These are phyloP conservation scores for Semicossyphus pulcher DNA, from an alignment of 2,113 vertebrate genomes.

Conservation along the genomic window DNA sequence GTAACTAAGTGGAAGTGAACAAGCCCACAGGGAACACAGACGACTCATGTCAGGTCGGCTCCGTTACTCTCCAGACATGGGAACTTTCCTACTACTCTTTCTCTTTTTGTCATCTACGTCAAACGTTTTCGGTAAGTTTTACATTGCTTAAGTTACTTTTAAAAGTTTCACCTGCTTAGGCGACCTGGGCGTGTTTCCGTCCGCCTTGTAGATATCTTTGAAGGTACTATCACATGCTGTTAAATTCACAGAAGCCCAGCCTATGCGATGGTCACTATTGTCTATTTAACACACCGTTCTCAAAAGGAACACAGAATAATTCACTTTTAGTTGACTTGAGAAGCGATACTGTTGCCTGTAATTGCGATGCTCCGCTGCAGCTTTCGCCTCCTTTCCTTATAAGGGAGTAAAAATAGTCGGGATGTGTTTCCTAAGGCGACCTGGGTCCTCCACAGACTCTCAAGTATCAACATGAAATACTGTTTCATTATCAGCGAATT, in stretches of 20 bases:
- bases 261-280: background rate
- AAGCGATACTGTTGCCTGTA: background rate
- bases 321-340: background rate
- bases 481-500: too few species aligned
- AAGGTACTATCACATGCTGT: too few species aligned
- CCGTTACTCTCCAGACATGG: conserved; percentile 57
- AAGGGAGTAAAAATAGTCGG: conserved; percentile 63
- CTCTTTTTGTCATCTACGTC: conserved; percentile 24
- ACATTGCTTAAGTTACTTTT: background rate
- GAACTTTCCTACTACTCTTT: background rate
- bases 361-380: conserved; percentile 1
- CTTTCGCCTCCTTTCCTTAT: conserved; percentile 60
- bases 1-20: background rate
- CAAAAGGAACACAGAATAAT: background rate
- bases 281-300: background rate
- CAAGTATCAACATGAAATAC: too few species aligned
- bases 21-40: background rate
- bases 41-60: background rate
- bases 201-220: background rate
- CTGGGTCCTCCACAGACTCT: background rate
- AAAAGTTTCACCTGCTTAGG: conserved; percentile 42
- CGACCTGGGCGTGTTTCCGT: background rate
- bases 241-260: background rate
- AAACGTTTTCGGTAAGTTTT: conserved; percentile 59
- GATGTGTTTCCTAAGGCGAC: conserved; percentile 12